Conservation (phyloP, 1,140 invertebrate species). For the Zaprionus capensis region DNA sequence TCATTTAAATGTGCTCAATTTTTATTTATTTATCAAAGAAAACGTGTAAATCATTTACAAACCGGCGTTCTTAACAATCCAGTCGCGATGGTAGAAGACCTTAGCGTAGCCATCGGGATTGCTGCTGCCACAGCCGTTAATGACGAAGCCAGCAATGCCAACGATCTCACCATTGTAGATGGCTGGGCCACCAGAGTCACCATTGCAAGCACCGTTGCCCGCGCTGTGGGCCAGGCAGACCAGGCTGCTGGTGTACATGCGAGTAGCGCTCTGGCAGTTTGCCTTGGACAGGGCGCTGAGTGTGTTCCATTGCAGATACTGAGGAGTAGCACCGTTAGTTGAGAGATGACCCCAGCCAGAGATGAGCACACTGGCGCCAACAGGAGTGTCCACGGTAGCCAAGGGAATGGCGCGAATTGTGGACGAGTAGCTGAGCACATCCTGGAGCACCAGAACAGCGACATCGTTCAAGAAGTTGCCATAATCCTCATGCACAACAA, state of each 20-base stretch:
- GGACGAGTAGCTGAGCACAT: conserved; percentile 66
- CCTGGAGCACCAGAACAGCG: conserved; percentile 83
- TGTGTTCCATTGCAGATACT: conserved; percentile 60
- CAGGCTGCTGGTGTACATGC: conserved; percentile 35
- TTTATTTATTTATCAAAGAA: not conserved
- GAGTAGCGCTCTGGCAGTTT: conserved; percentile 30
- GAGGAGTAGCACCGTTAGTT: conserved; percentile 57
- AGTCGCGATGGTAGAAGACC: conserved; percentile 82
- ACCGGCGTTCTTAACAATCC: conserved; percentile 75
- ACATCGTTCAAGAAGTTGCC: conserved; percentile 85
- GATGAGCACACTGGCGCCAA: conserved; percentile 62
- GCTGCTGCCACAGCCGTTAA: conserved; percentile 52
- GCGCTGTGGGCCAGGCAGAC: conserved; percentile 54
- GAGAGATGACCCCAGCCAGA: conserved; percentile 85
- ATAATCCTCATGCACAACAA: conserved; percentile 81
- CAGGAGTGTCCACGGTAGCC: conserved; percentile 59
- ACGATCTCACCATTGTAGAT: conserved; percentile 62
- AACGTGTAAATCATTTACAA: not conserved
- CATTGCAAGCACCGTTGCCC: conserved; percentile 59
- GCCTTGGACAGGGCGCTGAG: conserved; percentile 41
- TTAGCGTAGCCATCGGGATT: conserved; percentile 86
- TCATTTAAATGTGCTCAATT: not conserved
- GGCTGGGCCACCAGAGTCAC: conserved; percentile 74
- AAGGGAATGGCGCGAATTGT: conserved; percentile 80
- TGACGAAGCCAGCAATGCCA: conserved; percentile 64